Conservation (phyloP, 2,888 invertebrate species). For the Nymphalis urticae region DNA sequence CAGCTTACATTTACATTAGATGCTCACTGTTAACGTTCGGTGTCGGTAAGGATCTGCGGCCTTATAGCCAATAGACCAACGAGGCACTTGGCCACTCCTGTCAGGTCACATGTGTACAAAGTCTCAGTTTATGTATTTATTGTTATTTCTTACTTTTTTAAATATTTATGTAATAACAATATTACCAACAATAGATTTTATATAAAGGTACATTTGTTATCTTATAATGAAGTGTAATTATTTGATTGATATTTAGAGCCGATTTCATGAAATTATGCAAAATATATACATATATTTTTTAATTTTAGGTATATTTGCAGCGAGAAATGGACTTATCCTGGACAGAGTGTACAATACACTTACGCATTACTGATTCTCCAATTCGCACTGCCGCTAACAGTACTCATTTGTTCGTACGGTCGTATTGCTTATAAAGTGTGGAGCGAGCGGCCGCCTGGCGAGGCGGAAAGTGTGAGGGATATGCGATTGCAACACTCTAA, state of each 20-base stretch:
- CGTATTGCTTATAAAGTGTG: conserved; percentile 93
- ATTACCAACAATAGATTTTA: too few species aligned
- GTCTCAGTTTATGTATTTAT: background rate
- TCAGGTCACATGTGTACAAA: too few species aligned
- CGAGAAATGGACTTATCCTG: conserved; percentile 85
- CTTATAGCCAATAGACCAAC: too few species aligned
- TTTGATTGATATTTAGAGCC: too few species aligned
- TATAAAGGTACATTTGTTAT: too few species aligned
- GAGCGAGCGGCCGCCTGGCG: conserved; percentile 92
- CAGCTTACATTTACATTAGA: too few species aligned
- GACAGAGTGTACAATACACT: conserved; percentile 87
- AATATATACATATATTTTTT: background rate
- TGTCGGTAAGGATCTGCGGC: too few species aligned
- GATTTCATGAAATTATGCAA: too few species aligned
- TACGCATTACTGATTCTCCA: conserved; percentile 89
- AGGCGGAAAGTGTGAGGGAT: conserved; percentile 91
- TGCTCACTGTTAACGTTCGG: too few species aligned
- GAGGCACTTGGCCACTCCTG: too few species aligned
- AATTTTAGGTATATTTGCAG: conserved; percentile 84
- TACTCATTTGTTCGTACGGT: conserved; percentile 91
- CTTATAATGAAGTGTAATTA: too few species aligned
- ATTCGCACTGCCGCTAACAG: conserved; percentile 90
- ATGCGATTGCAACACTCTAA: conserved; percentile 92
- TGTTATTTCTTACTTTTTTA: too few species aligned
- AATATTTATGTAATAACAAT: background rate